phyloP scores from a whole-genome alignment of 2,888 invertebrate species.

The Epinotia ramella region DNA sequence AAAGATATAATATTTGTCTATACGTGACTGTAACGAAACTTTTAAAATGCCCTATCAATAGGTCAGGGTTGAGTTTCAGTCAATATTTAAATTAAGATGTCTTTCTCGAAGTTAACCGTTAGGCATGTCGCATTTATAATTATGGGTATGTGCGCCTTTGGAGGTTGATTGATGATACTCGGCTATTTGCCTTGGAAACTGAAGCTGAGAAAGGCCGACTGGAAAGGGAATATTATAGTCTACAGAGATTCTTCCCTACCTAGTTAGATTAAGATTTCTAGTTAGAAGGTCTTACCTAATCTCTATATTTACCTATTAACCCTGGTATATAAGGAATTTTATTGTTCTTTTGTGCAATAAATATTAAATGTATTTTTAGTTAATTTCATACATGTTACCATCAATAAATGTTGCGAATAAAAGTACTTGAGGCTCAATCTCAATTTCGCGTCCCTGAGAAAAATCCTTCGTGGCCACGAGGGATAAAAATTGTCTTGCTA shows the following conservation, averaged over 20 bases:
- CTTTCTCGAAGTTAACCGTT: conserved; percentile 5
- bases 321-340: no score
- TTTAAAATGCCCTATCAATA: conserved; percentile 33
- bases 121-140: conserved; percentile 6
- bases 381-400: no score
- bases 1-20: conserved; percentile 36
- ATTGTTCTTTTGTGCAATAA: no score
- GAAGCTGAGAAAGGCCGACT: not conserved
- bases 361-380: not conserved
- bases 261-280: not conserved
- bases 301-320: no score
- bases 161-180: conserved; percentile 12
- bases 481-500: no score
- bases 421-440: not conserved
- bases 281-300: no score
- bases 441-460: no score
- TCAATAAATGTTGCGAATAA: not conserved
- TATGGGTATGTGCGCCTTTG: not conserved
- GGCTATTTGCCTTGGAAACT: not conserved
- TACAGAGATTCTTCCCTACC: not conserved
- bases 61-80: conserved; percentile 29
- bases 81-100: not conserved
- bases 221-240: not conserved
- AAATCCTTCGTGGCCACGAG: no score
- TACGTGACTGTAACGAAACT: conserved; percentile 27